Conservation (phyloP, 1,140 invertebrate genomes). For the Formica selysi region DNA sequence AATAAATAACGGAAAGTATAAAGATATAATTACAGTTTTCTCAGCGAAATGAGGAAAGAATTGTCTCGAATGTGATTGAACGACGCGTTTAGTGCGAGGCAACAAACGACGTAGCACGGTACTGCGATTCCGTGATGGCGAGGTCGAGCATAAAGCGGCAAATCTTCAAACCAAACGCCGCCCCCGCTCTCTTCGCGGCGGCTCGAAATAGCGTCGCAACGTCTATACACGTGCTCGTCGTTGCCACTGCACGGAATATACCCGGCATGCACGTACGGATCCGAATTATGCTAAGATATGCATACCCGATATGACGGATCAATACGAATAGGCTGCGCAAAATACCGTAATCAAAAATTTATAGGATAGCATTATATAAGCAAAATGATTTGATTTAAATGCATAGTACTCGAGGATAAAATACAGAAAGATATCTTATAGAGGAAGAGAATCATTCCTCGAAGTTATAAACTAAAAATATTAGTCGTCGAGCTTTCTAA, state of each 20-base stretch:
- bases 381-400: neutral
- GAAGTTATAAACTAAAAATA: neutral
- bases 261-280: constrained; percentile 7
- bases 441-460: neutral
- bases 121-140: constrained; percentile 63
- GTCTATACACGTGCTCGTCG: constrained; percentile 78
- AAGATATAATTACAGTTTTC: neutral
- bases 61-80: neutral
- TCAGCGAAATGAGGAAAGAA: neutral
- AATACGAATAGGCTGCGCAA: neutral
- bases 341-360: constrained; percentile 19
- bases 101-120: constrained; percentile 11
- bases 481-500: neutral
- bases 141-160: constrained; percentile 77
- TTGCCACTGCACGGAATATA: constrained; percentile 64
- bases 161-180: constrained; percentile 79
- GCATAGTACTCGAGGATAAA: neutral
- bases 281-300: constrained; percentile 64
- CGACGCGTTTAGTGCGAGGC: constrained; percentile 6
- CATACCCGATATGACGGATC: neutral
- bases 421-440: neutral
- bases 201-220: constrained; percentile 82
- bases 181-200: constrained; percentile 78
- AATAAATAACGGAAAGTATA: neutral
- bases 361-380: neutral